phyloP scores from a whole-genome alignment of 2,797 vertebrate species.

The Sphenopsis melanotis region DNA sequence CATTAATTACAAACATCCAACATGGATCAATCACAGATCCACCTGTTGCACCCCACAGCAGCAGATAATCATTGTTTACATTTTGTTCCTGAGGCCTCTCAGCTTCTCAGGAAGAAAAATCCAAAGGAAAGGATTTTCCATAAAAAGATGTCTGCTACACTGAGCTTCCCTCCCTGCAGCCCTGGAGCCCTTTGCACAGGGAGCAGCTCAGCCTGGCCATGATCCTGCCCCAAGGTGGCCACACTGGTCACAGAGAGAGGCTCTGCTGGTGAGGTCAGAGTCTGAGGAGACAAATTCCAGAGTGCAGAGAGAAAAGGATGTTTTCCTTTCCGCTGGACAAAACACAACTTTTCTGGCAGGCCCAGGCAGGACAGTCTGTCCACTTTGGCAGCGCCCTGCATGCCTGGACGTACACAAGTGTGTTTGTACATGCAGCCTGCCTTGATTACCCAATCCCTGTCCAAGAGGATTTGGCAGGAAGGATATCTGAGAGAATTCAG shows the following conservation, averaged over 20 bases:
- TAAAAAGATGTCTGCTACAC: too few species aligned
- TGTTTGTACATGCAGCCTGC: conserved; percentile 55
- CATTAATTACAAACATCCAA: too few species aligned
- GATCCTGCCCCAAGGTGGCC: background rate
- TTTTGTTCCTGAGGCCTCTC: too few species aligned
- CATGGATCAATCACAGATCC: too few species aligned
- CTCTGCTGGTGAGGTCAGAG: background rate
- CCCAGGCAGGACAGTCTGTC: conserved; percentile 68
- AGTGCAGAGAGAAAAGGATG: conserved; percentile 19
- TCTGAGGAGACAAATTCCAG: conserved; percentile 8
- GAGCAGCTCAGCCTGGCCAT: background rate
- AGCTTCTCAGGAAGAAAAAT: too few species aligned
- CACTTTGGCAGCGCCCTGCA: conserved; percentile 53
- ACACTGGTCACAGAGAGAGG: background rate
- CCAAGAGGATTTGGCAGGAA: conserved; percentile 22
- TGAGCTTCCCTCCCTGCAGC: background rate
- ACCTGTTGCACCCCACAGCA: too few species aligned
- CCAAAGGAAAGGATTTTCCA: too few species aligned
- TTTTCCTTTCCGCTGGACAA: conserved; percentile 71
- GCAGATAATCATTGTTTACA: too few species aligned
- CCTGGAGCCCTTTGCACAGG: background rate
- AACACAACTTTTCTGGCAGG: conserved; percentile 61
- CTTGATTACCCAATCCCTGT: conserved; percentile 17
- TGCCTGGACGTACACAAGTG: conserved; percentile 57
- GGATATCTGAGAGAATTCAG: background rate